These are phyloP conservation scores for Theonella swinhoei DNA, from an alignment of 37 sponge, comb jelly and placozoan species.

Conservation along the genomic window DNA sequence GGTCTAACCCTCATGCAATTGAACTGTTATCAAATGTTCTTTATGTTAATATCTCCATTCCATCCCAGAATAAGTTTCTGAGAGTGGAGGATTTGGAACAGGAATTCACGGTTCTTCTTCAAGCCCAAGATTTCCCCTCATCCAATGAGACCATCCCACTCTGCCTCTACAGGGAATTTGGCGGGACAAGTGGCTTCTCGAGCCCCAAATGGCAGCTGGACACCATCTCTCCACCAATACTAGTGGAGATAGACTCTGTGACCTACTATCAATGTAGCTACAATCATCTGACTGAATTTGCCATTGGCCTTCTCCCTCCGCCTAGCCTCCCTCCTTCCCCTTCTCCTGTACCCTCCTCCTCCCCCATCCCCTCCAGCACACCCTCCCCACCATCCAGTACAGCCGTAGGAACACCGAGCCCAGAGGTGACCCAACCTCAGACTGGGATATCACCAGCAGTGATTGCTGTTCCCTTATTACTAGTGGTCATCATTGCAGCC, in stretches of 20 bases:
- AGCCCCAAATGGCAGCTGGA: constrained; percentile 45
- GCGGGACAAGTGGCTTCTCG: constrained; percentile 15
- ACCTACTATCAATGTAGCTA: constrained; percentile 34
- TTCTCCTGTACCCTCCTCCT: constrained; percentile 9
- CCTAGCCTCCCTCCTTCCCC: constrained; percentile 53
- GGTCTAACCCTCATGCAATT: constrained; percentile 28
- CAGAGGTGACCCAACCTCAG: not conserved
- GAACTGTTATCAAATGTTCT: constrained; percentile 39
- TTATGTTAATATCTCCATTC: constrained; percentile 49
- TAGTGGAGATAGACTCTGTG: not conserved
- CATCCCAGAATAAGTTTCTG: constrained; percentile 28
- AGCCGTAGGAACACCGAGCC: not conserved
- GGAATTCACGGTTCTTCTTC: constrained; percentile 45
- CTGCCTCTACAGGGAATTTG: constrained; percentile 63
- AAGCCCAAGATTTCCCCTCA: not conserved
- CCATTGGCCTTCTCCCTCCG: constrained; percentile 64
- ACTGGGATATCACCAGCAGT: constrained; percentile 12
- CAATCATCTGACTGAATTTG: constrained; percentile 71
- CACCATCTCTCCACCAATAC: constrained; percentile 12
- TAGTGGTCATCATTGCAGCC: constrained; percentile 28
- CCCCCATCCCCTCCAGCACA: constrained; percentile 14
- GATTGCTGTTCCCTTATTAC: constrained; percentile 26
- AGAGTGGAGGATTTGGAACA: constrained; percentile 7
- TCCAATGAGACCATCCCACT: constrained; percentile 20
- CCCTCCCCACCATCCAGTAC: constrained; percentile 6